Evolutionary conservation across 2,113 vertebrate genomes (phyloP), one percentile per base, ranked within the genome.

Genomic region (Solenodon paradoxus): DNA sequence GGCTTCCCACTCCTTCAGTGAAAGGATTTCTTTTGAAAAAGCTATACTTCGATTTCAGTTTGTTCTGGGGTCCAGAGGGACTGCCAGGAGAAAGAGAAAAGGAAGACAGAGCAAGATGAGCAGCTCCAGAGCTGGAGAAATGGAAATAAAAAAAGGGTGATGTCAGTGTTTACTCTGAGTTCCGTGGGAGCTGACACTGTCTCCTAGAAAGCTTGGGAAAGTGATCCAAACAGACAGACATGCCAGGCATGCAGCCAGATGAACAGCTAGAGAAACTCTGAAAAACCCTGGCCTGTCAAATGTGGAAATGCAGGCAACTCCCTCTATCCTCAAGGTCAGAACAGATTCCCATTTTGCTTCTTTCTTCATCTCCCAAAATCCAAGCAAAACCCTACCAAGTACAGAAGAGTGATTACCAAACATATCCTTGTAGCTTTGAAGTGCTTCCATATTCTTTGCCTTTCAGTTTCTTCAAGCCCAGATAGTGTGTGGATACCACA

Each of bases 391-490:
- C 83, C 42, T 59, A 28, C 71, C 42, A 95, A 93, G n/a, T 40
- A 42, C 82, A 96, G 74, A 86, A 85, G 16, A 49, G 4, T 5
- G 30, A 42, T 47, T 32, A 45, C 92, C 77, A 84, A 83, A 75
- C 40, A 45, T 16, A 13, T 32, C 42, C 64, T 94, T 80, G 20
- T 47, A 2, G 51, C 79, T 94, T 88, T 42, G 22, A 75, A 88
- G 55, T 35, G n/a, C 96, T 94, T 95, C 95, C 90, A 95, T 95
- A 95, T 63, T 49, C 74, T 80, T 71, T 71, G 40, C 75, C 59
- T 96, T 96, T 95, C 74, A 81, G 95, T 97, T 95, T 95, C 80
- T 81, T 80, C 55, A 90, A 95, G 35, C 20, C 35, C 89, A 38
- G 12, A 59, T 72, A 74, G 63, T 4, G 1, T 93, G 79, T n/a